Conservation (phyloP, 2,797 vertebrate genomes). For the Hafferia zeledoni region DNA sequence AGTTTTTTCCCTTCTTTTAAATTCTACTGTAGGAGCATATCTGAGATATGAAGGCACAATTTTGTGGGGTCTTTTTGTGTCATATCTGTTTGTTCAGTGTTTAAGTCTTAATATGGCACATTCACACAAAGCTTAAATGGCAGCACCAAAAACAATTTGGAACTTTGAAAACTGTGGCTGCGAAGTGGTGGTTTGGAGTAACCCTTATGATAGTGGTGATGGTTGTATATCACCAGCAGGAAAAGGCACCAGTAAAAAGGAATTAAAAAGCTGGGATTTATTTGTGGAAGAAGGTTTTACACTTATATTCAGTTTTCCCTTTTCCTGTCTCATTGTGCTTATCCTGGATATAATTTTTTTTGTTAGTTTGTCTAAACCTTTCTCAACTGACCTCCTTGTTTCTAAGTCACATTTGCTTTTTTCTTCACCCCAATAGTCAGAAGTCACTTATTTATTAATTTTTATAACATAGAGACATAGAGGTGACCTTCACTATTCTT, state of each 20-base stretch:
- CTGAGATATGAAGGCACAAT: not conserved
- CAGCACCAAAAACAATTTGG: conserved; percentile 46
- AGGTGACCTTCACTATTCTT: not conserved
- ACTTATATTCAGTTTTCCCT: not conserved
- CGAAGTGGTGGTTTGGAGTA: not conserved
- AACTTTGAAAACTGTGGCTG: conserved; percentile 41
- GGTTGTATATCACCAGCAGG: conserved; percentile 12
- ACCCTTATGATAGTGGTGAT: conserved; percentile 33
- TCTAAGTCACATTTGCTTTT: not conserved
- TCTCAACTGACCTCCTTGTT: not conserved
- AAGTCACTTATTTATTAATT: not conserved
- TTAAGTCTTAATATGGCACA: conserved; percentile 37
- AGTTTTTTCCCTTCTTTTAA: not conserved
- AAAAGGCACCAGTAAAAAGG: conserved; percentile 25
- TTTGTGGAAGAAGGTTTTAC: conserved; percentile 2
- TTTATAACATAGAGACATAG: not conserved
- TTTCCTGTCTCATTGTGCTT: not conserved
- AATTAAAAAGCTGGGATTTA: conserved; percentile 52
- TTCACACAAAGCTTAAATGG: conserved; percentile 36
- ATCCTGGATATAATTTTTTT: not conserved
- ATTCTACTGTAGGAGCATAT: not conserved
- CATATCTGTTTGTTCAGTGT: conserved; percentile 45
- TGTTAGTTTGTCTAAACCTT: not conserved
- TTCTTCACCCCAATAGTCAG: not conserved
- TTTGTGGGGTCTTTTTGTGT: not conserved